Percentiles rank a stretch among this genome's conserved stretches.
Evolutionary conservation across 2,113 vertebrate genomes (phyloP).

Genomic region (Callipepla squamata): DNA sequence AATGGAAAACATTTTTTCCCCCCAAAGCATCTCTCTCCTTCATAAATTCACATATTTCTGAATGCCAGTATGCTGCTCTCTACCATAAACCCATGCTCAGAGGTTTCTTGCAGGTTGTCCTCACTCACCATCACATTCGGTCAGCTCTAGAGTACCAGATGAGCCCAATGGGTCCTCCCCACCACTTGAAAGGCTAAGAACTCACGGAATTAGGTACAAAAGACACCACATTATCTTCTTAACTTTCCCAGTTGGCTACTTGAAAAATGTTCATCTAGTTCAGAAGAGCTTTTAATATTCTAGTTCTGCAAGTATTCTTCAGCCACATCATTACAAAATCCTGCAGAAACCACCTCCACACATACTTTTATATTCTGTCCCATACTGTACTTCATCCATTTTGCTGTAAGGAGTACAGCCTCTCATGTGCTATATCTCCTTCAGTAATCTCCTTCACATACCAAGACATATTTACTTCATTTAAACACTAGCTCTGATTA

Average conservation of each 20-base stretch:
- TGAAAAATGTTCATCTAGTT: not conserved
- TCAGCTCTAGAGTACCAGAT: not conserved
- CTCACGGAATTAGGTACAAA: not conserved
- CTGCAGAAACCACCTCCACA: not conserved
- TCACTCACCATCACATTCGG: not conserved
- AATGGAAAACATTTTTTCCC: not conserved
- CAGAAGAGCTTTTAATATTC: not conserved
- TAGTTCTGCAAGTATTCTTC: not conserved
- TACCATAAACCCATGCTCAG: not conserved
- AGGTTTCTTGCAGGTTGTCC: not conserved
- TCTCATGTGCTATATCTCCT: not conserved
- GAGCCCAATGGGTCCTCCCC: not conserved
- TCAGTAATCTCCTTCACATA: not conserved
- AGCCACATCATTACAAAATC: not conserved
- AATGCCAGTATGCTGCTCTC: not conserved
- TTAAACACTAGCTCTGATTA: not conserved
- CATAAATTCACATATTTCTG: fast-evolving
- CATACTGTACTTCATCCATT: not conserved
- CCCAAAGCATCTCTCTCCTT: not conserved
- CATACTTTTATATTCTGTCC: not conserved
- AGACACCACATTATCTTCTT: not conserved
- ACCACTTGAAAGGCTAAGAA: not conserved
- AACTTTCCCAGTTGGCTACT: not conserved
- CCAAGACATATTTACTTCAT: not conserved
- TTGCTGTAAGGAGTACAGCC: not conserved